phyloP scores from a whole-genome alignment of 2,888 invertebrate genomes.

The Steinernema scapterisci region DNA sequence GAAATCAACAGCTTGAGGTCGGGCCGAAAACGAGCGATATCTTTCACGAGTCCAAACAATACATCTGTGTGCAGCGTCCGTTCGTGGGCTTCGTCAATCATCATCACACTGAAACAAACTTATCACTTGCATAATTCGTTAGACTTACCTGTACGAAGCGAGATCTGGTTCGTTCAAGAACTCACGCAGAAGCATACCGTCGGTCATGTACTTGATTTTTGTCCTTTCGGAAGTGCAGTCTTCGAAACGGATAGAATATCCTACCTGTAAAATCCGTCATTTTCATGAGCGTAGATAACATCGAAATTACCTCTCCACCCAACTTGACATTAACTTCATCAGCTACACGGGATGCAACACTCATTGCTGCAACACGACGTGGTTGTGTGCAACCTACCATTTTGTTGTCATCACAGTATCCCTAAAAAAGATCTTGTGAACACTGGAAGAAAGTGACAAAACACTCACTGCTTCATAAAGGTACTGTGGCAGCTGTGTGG shows the following conservation, averaged over 20 bases:
- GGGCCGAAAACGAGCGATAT: constrained; percentile 68
- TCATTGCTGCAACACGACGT: constrained; percentile 97
- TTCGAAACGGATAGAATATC: constrained; percentile 89
- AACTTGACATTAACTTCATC: constrained; percentile 96
- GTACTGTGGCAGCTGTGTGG: constrained; percentile 74
- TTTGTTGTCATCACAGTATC: constrained; percentile 75
- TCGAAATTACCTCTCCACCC: constrained; percentile 72
- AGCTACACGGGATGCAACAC: constrained; percentile 95
- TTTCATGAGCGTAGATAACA: background rate
- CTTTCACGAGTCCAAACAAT: constrained; percentile 87
- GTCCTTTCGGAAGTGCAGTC: constrained; percentile 98
- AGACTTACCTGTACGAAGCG: constrained; percentile 78
- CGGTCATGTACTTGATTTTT: constrained; percentile 97
- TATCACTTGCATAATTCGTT: background rate
- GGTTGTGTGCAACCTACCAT: constrained; percentile 97
- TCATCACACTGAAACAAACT: constrained; percentile 80
- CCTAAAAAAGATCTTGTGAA: constrained; percentile 62
- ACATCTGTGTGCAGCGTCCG: constrained; percentile 96
- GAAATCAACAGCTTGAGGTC: constrained; percentile 95
- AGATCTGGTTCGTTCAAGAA: constrained; percentile 96
- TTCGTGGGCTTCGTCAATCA: constrained; percentile 99
- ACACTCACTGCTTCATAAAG: constrained; percentile 71
- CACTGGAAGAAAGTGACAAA: too few species aligned
- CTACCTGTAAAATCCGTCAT: constrained; percentile 70
- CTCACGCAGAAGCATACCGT: constrained; percentile 94